phyloP scores from a whole-genome alignment of 2,888 invertebrate genomes.

The Agonopterix subpropinquella region DNA sequence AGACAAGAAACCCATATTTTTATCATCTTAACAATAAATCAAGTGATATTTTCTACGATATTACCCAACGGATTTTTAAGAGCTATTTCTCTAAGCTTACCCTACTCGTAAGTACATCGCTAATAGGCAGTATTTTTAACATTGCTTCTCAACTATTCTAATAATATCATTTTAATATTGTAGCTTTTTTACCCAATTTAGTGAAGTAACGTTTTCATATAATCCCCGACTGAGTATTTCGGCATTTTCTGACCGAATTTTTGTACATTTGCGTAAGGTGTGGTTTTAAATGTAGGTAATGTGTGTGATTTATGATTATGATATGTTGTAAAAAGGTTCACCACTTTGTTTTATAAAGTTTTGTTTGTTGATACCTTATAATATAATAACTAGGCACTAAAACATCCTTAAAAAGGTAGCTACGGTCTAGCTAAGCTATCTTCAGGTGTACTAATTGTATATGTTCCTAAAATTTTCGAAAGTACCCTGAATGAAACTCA shows the following conservation, averaged over 20 bases:
- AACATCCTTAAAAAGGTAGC: slow-evolving; percentile 49
- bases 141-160: slow-evolving; percentile 47
- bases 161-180: slow-evolving; percentile 38
- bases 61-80: slow-evolving; percentile 37
- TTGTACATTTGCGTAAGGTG: slow-evolving; percentile 15
- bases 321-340: slow-evolving; percentile 8
- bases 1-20: slow-evolving; percentile 34
- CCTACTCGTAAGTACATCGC: slow-evolving; percentile 43
- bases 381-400: slow-evolving; percentile 3
- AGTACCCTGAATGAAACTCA: slow-evolving; percentile 53
- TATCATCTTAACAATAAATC: slow-evolving; percentile 50
- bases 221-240: slow-evolving; percentile 49
- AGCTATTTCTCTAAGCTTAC: slow-evolving; percentile 39
- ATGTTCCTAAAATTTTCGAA: slow-evolving; percentile 63
- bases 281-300: slow-evolving; percentile 11
- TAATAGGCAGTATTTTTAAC: slow-evolving; percentile 57
- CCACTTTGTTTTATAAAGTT: slow-evolving; percentile 22
- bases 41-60: slow-evolving; percentile 69
- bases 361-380: slow-evolving; percentile 19
- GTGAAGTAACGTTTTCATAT: slow-evolving; percentile 40
- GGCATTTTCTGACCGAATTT: slow-evolving; percentile 21
- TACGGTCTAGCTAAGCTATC: slow-evolving; percentile 12
- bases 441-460: slow-evolving; percentile 29
- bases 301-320: slow-evolving; percentile 7
- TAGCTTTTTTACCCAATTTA: slow-evolving; percentile 69